phyloP scores from a whole-genome alignment of 2,797 vertebrate genomes.

The Momotus momota region DNA sequence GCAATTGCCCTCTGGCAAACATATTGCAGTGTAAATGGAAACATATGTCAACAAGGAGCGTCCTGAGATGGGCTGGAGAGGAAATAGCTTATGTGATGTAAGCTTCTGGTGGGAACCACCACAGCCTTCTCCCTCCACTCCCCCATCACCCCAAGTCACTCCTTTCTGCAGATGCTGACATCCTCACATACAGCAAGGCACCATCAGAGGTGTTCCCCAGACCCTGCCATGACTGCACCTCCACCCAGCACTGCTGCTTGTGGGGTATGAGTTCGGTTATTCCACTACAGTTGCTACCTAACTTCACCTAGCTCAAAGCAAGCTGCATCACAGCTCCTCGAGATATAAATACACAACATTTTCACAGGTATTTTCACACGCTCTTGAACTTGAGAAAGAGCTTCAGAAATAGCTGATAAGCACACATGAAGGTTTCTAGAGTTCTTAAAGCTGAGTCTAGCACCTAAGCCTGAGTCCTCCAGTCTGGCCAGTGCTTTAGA shows the following conservation, averaged over 20 bases:
- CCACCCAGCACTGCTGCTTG: neutral
- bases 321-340: neutral
- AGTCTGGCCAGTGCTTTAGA: neutral
- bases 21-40: constrained; percentile 66
- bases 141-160: neutral
- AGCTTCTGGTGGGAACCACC: constrained; percentile 3
- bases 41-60: constrained; percentile 59
- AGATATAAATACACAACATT: neutral
- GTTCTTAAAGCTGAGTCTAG: neutral
- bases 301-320: accelerated
- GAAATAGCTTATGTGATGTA: neutral
- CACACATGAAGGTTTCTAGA: neutral
- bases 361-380: neutral
- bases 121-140: neutral
- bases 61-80: constrained; percentile 24
- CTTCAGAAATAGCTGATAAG: neutral
- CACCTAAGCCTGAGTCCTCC: neutral
- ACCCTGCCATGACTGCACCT: neutral
- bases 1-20: constrained; percentile 68
- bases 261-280: neutral
- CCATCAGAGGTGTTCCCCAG: neutral
- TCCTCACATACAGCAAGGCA: neutral
- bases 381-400: neutral
- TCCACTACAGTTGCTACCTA: accelerated
- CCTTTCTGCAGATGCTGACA: neutral